Evolutionary conservation across 2,888 invertebrate genomes (phyloP).

Genomic region (Xestia xanthographa): DNA sequence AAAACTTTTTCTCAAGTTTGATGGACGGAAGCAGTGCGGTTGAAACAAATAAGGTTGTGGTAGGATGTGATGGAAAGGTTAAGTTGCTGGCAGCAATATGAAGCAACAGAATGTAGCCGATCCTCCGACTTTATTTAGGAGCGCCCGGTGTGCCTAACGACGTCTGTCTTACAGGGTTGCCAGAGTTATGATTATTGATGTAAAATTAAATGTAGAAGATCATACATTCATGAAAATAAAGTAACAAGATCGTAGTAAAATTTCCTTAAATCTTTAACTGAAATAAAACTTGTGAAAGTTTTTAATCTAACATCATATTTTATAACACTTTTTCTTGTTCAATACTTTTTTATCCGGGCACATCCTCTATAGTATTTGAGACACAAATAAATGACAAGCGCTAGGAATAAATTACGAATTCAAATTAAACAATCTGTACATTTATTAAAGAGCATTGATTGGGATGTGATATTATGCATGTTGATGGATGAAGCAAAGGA

Average conservation of each 20-base stretch:
- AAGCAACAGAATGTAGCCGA: slow-evolving; percentile 59
- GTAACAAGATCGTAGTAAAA: not conserved
- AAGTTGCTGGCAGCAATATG: slow-evolving; percentile 59
- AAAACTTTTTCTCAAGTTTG: slow-evolving; percentile 15
- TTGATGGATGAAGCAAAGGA: not conserved
- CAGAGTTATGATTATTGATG: not conserved
- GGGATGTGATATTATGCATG: not conserved
- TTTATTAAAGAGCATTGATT: not conserved
- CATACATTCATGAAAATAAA: not conserved
- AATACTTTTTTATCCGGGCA: not conserved
- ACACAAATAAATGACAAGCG: not conserved
- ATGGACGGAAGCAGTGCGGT: slow-evolving; percentile 16
- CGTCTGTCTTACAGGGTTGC: slow-evolving; percentile 57
- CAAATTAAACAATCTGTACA: not conserved
- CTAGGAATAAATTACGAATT: not conserved
- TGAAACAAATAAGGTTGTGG: slow-evolving; percentile 42
- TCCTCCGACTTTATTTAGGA: slow-evolving; percentile 66
- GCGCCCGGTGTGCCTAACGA: slow-evolving; percentile 69
- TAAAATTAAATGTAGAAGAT: not conserved
- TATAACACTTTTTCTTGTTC: not conserved
- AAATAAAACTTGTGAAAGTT: not conserved
- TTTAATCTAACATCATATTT: not conserved
- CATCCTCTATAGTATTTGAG: not conserved
- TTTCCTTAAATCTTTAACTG: not conserved
- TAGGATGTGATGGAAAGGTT: slow-evolving; percentile 58